Base-by-base conservation (phyloP, 2,888 invertebrate species). In the Yponomeuta evonymella region DNA sequence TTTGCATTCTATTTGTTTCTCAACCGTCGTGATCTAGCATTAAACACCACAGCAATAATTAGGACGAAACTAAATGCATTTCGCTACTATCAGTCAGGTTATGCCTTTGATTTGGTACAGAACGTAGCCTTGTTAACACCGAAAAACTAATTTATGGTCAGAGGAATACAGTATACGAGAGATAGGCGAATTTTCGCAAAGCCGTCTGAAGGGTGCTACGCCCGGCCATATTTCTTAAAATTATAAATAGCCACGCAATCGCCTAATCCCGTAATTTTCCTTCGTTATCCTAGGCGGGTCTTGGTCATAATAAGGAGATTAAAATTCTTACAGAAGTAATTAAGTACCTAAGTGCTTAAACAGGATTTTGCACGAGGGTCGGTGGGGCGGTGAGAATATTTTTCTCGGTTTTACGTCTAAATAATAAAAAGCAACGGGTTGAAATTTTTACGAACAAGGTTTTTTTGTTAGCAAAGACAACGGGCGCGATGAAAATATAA, bases 281-380 rank as follows among this genome's bases (percentile, higher is more conserved):
- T 58, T 15, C 51, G 51, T 58, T 58, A 58, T 58, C 51, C 51
- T 58, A 58, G 51, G 51, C 12, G 15, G 51, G 15, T 58, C 51
- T 58, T 15, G 51, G 51, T 58, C 51, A 58, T 58, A 58, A 58
- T 58, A 58, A 58, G 15, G 51, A 58, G 51, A 65, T 65, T 65
- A 65, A 33, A 33, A 33, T 65, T 65, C 65, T 65, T 65, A 65
- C 30, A 33, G 65, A 65, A 65, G 33, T 64, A 65, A 65, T 65
- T 65, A 65, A 65, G 65, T 30, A 65, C 65, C 29, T 23, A 58
- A 58, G 15, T 58, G 51, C 51, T 58, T 58, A 15, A 58, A 58
- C 51, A 9, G 51, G 51, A 58, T 58, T 58, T 58, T 58, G 51
- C 8, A 58, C 51, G 51, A 58, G 51, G 51, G 51, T 15, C 51